Conservation (phyloP, 2,113 vertebrate genomes). For the Axis porcinus region DNA sequence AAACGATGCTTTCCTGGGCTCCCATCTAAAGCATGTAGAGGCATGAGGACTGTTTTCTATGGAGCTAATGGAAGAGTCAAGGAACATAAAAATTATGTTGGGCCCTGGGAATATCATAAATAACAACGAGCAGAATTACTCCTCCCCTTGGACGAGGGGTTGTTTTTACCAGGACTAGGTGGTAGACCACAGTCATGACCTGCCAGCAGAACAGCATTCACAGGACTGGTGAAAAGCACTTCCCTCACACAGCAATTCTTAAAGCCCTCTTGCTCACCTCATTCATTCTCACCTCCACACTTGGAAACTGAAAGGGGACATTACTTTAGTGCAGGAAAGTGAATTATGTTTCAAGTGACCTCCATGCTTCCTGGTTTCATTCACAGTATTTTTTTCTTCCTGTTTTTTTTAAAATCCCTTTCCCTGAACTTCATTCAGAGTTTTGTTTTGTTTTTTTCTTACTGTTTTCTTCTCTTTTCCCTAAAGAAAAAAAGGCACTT, state of each 20-base stretch:
- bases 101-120: neutral
- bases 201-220: neutral
- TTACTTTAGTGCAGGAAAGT: neutral
- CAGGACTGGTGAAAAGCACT: neutral
- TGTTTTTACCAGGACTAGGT: neutral
- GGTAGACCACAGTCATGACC: neutral
- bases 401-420: neutral
- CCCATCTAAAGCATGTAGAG: neutral
- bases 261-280: neutral
- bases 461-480: neutral
- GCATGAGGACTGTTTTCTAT: neutral
- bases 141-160: neutral
- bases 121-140: neutral
- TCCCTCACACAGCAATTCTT: neutral
- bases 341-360: neutral
- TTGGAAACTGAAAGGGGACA: neutral
- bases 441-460: neutral
- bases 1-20: neutral
- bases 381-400: neutral
- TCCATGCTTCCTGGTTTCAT: neutral
- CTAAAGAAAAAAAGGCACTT: neutral
- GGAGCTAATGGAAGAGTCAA: neutral
- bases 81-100: neutral
- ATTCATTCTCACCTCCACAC: neutral
- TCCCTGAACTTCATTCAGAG: neutral